phyloP scores from a whole-genome alignment of 2,888 invertebrate genomes.

The Ochropleura leucogaster region DNA sequence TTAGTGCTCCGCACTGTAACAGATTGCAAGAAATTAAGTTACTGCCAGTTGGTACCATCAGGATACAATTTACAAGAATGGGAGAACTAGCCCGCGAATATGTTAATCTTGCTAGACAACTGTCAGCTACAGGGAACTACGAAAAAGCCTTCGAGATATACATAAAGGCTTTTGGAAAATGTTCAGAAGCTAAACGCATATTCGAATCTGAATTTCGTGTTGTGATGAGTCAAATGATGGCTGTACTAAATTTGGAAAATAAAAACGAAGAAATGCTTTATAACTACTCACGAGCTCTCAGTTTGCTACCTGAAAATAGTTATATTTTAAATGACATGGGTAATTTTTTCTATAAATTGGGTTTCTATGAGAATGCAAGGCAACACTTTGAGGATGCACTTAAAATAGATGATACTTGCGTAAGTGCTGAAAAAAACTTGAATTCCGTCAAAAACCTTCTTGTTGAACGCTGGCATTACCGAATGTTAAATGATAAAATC shows the following conservation, averaged over 20 bases:
- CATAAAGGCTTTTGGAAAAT: slow-evolving; percentile 76
- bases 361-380: slow-evolving; percentile 90
- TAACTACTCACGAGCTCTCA: slow-evolving; percentile 77
- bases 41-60: background rate
- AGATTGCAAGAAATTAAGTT: background rate
- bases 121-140: slow-evolving; percentile 70
- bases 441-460: slow-evolving; percentile 92
- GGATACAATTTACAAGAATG: slow-evolving; percentile 62
- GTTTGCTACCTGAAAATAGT: slow-evolving; percentile 76
- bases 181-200: slow-evolving; percentile 66
- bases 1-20: background rate
- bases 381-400: slow-evolving; percentile 90
- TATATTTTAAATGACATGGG: slow-evolving; percentile 82
- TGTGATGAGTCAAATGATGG: slow-evolving; percentile 73
- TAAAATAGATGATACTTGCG: slow-evolving; percentile 85
- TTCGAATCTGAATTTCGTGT: slow-evolving; percentile 78
- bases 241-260: slow-evolving; percentile 67
- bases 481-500: slow-evolving; percentile 94
- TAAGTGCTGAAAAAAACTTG: slow-evolving; percentile 92
- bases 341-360: slow-evolving; percentile 87
- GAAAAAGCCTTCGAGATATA: slow-evolving; percentile 80
- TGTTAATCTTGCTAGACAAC: slow-evolving; percentile 74
- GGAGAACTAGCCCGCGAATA: slow-evolving; percentile 70
- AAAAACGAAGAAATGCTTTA: slow-evolving; percentile 79
- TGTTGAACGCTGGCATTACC: slow-evolving; percentile 95